phyloP scores from a whole-genome alignment of 2,113 vertebrate genomes.

The Sylvia atricapilla region DNA sequence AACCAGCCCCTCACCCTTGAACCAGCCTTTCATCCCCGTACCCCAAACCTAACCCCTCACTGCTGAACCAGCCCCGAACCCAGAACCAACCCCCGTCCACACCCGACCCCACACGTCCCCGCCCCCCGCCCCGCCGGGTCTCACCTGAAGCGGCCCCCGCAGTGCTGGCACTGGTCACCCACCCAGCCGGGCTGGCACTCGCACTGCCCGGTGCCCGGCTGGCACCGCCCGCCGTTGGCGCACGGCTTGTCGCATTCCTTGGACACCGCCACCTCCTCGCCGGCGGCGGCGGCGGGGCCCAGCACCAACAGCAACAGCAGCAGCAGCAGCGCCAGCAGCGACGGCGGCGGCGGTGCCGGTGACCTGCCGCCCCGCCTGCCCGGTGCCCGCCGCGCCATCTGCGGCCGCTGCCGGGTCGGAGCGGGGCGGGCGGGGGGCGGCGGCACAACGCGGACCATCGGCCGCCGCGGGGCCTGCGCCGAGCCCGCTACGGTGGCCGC shows the following conservation, averaged over 20 bases:
- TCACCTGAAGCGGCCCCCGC: conserved; percentile 95
- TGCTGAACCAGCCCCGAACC: not conserved
- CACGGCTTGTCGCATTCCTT: conserved; percentile 93
- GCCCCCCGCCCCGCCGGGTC: not conserved
- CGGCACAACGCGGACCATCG: not conserved
- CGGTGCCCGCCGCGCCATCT: conserved; percentile 61
- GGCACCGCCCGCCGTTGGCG: conserved; percentile 89
- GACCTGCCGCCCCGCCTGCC: conserved; percentile 16
- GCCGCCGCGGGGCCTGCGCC: conserved; percentile 14
- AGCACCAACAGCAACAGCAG: conserved; percentile 8
- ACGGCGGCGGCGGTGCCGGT: not conserved
- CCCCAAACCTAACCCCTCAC: not conserved
- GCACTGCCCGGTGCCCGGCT: conserved; percentile 81
- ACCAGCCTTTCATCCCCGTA: too few relatives aligned
- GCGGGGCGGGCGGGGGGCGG: not conserved
- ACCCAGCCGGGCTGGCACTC: conserved; percentile 90
- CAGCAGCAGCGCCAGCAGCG: not conserved
- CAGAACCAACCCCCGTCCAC: not conserved
- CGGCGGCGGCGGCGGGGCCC: conserved; percentile 59
- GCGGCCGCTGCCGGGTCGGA: conserved; percentile 17
- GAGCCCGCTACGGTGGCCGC: conserved; percentile 11
- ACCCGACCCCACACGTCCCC: not conserved
- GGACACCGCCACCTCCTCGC: conserved; percentile 59
- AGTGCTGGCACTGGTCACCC: conserved; percentile 97
- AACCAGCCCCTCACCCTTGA: not conserved